These are phyloP conservation scores for Psittacara wagleri DNA, from an alignment of 2,113 vertebrate genomes.

Conservation along the genomic window DNA sequence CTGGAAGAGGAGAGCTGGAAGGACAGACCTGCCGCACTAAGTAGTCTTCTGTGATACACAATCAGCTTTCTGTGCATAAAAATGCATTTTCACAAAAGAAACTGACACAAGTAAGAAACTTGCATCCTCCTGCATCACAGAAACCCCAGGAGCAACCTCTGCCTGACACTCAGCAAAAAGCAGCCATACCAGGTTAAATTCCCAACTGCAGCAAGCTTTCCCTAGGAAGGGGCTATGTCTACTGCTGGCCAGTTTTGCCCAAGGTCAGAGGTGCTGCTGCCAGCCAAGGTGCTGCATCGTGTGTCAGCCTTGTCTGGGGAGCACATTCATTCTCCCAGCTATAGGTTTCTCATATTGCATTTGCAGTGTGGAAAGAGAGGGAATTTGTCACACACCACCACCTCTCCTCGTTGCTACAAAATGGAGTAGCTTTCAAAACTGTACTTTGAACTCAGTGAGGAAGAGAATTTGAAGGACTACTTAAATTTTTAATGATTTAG, in stretches of 20 bases:
- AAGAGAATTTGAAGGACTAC: neutral
- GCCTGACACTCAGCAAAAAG: neutral
- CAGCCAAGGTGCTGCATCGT: rapidly evolving
- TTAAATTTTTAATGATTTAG: slow-evolving; percentile 27
- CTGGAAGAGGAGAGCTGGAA: neutral
- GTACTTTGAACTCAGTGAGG: neutral
- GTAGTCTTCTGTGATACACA: neutral
- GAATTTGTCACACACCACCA: neutral
- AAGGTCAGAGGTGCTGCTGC: neutral
- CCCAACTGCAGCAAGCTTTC: neutral
- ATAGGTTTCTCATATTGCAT: neutral
- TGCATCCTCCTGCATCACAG: neutral
- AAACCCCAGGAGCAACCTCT: neutral
- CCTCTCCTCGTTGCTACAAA: neutral
- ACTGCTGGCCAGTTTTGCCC: neutral
- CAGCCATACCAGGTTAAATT: neutral
- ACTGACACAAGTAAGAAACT: neutral
- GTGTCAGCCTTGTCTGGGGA: neutral
- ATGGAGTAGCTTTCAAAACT: neutral
- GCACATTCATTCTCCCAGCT: neutral
- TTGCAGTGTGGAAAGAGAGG: neutral
- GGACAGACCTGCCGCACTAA: neutral
- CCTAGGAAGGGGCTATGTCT: neutral
- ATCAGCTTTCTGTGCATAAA: neutral
- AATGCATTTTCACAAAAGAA: neutral